A percentile compares a stretch with the other conserved stretches of the same genome.
phyloP scores from a whole-genome alignment of 2,888 invertebrate genomes.

The Lasioglossum lativentre region DNA sequence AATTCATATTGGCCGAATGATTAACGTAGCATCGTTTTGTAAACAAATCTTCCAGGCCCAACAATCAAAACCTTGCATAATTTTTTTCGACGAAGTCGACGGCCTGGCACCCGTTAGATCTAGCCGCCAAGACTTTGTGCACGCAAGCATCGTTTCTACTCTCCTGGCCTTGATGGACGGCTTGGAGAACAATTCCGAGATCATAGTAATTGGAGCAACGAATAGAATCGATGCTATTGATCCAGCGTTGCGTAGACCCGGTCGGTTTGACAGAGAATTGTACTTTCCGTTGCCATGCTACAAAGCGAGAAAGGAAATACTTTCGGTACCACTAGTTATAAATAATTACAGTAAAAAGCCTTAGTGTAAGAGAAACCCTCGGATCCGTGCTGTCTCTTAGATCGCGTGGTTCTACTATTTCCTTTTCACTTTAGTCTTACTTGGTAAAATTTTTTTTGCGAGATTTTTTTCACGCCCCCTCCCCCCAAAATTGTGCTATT shows the following conservation, averaged over 20 bases:
- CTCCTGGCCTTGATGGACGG: constrained; percentile 96
- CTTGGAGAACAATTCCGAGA: constrained; percentile 92
- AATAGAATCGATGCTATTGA: constrained; percentile 96
- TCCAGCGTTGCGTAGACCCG: constrained; percentile 94
- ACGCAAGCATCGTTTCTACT: constrained; percentile 95
- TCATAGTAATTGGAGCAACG: constrained; percentile 96
- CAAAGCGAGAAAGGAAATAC: constrained; percentile 91
- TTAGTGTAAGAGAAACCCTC: no score
- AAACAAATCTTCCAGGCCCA: constrained; percentile 87
- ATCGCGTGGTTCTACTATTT: no score
- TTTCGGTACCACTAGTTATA: constrained; percentile 86
- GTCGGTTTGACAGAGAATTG: constrained; percentile 95
- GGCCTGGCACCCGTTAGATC: constrained; percentile 95
- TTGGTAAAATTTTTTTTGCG: no score
- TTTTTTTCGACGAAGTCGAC: constrained; percentile 97
- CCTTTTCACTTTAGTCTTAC: no score
- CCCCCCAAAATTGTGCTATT: no score
- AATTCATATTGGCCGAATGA: background rate
- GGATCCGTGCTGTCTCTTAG: no score
- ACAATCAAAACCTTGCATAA: constrained; percentile 94
- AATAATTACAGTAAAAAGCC: background rate
- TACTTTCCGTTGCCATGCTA: constrained; percentile 92
- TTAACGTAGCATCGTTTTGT: background rate
- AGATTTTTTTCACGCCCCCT: no score
- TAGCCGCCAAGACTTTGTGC: constrained; percentile 95